These are phyloP conservation scores for Heterotis niloticus DNA, from an alignment of 2,113 vertebrate species.

Conservation along the genomic window DNA sequence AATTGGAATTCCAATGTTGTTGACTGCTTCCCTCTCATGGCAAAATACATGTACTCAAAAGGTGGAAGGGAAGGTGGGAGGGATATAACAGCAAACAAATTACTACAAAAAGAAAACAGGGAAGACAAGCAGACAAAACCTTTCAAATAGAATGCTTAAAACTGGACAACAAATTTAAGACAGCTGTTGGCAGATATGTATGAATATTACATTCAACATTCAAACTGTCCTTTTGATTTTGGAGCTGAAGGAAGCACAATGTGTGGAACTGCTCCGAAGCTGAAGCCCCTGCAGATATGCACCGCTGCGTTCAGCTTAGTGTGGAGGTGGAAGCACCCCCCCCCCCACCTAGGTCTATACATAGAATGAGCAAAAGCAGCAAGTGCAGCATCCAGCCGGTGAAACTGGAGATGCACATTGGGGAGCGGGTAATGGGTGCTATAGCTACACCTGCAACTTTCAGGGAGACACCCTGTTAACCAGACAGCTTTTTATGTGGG, in stretches of 20 bases:
- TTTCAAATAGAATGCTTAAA: too few species aligned
- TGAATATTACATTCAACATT: not conserved
- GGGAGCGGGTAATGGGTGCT: not conserved
- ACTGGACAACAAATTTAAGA: too few species aligned
- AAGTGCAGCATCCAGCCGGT: not conserved
- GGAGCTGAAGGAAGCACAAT: not conserved
- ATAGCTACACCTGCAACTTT: not conserved
- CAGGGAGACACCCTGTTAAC: not conserved
- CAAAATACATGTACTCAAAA: too few species aligned
- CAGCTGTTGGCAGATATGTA: too few species aligned
- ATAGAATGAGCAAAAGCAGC: slow-evolving; percentile 29
- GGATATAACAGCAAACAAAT: too few species aligned
- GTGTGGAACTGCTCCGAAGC: not conserved
- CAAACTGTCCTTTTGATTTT: not conserved
- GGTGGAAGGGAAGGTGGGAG: too few species aligned
- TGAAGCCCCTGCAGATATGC: not conserved
- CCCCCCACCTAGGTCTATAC: slow-evolving; percentile 7
- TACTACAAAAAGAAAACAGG: too few species aligned
- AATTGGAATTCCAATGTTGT: too few species aligned
- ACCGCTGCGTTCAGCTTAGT: not conserved
- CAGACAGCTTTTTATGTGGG: not conserved
- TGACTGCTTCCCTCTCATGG: too few species aligned
- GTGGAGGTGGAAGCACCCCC: not conserved
- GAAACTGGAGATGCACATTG: not conserved
- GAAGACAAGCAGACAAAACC: too few species aligned